These are phyloP conservation scores for Neoascia interrupta DNA, from an alignment of 2,888 invertebrate genomes.

Conservation along the genomic window DNA sequence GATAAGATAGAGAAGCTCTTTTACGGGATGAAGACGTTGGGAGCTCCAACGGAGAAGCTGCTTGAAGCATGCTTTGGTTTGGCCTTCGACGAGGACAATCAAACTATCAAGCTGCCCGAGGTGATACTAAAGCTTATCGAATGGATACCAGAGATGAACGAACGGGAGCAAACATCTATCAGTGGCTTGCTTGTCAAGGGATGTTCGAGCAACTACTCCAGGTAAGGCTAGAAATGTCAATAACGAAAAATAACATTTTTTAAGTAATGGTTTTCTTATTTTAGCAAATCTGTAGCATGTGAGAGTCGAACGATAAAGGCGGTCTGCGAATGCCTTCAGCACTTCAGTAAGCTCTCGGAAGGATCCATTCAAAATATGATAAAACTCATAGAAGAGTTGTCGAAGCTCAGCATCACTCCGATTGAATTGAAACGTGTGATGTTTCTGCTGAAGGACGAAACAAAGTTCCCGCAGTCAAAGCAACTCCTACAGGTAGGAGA, in stretches of 20 bases:
- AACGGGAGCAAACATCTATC: conserved; percentile 79
- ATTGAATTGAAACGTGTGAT: conserved; percentile 82
- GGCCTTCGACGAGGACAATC: conserved; percentile 78
- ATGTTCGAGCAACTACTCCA: conserved; percentile 80
- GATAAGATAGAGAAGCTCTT: conserved; percentile 76
- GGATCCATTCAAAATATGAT: conserved; percentile 81
- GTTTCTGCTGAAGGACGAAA: conserved; percentile 75
- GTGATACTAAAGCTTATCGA: conserved; percentile 80
- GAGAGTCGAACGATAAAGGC: conserved; percentile 80
- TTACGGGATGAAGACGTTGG: conserved; percentile 77
- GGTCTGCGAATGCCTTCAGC: conserved; percentile 79
- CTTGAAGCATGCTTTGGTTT: conserved; percentile 80
- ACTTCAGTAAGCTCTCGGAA: conserved; percentile 78
- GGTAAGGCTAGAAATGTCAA: conserved; percentile 72
- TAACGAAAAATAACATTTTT: neutral
- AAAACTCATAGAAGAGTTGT: conserved; percentile 81
- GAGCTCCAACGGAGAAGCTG: conserved; percentile 79
- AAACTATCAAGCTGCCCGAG: conserved; percentile 78
- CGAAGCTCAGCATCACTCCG: conserved; percentile 82
- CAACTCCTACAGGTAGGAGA: conserved; percentile 77
- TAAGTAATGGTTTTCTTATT: conserved; percentile 60
- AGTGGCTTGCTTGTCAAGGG: conserved; percentile 78
- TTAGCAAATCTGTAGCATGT: conserved; percentile 81
- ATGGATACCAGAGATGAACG: conserved; percentile 81
- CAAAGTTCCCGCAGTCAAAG: conserved; percentile 76